Base-by-base conservation (phyloP, 1,140 invertebrate species). In the Chymomyza costata region DNA sequence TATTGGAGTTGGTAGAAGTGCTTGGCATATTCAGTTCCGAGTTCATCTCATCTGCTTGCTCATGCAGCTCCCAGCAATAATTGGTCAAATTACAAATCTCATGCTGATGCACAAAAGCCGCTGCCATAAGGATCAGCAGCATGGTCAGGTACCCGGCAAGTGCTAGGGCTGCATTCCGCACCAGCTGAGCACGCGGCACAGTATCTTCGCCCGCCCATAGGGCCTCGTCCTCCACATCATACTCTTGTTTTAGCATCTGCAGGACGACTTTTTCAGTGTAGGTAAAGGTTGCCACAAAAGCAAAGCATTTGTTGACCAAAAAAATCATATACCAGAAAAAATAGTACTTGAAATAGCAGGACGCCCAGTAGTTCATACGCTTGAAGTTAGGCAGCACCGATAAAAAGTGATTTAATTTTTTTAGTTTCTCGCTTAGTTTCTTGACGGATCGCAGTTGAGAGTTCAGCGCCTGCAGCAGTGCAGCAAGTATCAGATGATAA, bases 221-320 rank as follows among this genome's bases (percentile, higher is more conserved):
- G 2, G 64, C 64, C 32, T 74, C 69, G 1, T 46, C 43, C 10
- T 64, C 50, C 10, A 49, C 17, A 17, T 61, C 52, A 1, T 61
- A 31, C 1, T 11, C 21, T 13, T 28, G 37, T 16, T 70, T 70
- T 5, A 43, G 32, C 6, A 16, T 8, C 11, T 52, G 32, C 15
- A 47, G 3, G 8, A 65, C 2, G 6, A 30, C n/a, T 6, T 28
- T 32, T 0, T 39, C 14, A 7, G 68, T 45, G 16, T 56, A 60
- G 10, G 8, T 6, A 2, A 51, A 43, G 1, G 13, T 7, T 7
- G 31, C 11, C 0, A 59, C 0, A 18, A 55, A 40, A 6, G 35
- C 11, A 6, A 34, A 39, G 14, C 47, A 52, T 3, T 34, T 46
- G 30, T 64, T 13, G 2, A 7, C 25, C 8, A 68, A 8, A 1